These are phyloP conservation scores for Neopelma chrysocephalum DNA, from an alignment of 2,797 vertebrate species.

Conservation along the genomic window DNA sequence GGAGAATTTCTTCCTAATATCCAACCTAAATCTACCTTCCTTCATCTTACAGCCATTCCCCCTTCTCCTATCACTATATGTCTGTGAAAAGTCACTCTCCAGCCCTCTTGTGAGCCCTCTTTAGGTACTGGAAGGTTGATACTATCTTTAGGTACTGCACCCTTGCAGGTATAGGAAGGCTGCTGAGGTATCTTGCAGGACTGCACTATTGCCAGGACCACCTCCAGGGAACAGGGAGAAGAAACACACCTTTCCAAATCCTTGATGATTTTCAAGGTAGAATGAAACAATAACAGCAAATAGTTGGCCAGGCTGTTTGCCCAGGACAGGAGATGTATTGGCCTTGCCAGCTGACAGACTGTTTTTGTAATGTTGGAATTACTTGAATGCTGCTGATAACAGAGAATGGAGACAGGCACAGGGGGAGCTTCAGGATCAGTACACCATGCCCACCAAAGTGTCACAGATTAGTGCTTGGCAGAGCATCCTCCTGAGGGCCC, in stretches of 20 bases:
- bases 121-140: neutral
- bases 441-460: neutral
- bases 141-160: neutral
- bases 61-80: neutral
- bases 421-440: neutral
- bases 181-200: neutral
- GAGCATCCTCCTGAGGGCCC: neutral
- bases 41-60: neutral
- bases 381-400: neutral
- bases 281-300: neutral
- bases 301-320: neutral
- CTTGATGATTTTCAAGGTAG: neutral
- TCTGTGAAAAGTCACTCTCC: neutral
- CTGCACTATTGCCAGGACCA: neutral
- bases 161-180: neutral
- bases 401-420: neutral
- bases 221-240: neutral
- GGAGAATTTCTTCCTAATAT: neutral
- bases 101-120: neutral
- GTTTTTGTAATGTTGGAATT: neutral
- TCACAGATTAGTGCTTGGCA: neutral
- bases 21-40: neutral
- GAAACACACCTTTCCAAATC: neutral
- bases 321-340: neutral
- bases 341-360: neutral